A percentile compares a stretch with the other conserved stretches of the same genome.
Conservation (phyloP, 2,797 vertebrate species). For the Tenualosa thibaudeaui region DNA sequence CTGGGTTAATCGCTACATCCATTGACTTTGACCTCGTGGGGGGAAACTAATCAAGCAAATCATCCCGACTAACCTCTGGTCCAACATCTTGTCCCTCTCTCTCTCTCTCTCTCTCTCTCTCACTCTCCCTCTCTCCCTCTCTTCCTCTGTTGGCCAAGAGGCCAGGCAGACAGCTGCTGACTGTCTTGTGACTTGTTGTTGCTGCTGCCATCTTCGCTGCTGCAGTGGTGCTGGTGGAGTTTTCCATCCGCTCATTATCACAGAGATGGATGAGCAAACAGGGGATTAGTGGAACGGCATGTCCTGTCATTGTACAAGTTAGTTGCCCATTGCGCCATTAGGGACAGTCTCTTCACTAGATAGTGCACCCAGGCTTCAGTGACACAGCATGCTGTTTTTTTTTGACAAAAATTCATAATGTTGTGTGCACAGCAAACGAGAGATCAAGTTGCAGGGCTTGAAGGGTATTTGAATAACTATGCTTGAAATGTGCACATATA, state of each 20-base stretch:
- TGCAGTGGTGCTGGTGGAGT: background rate
- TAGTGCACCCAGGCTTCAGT: background rate
- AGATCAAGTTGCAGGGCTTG: background rate
- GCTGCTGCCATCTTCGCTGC: too few species aligned
- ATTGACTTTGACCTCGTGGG: constrained; percentile 45
- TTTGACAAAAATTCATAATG: background rate
- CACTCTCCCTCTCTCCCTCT: too few species aligned
- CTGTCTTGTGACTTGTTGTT: background rate
- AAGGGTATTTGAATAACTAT: background rate
- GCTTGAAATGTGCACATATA: background rate
- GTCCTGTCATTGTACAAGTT: background rate
- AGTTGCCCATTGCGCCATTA: background rate
- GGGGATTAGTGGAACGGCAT: constrained; percentile 16
- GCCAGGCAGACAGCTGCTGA: background rate
- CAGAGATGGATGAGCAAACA: constrained; percentile 14
- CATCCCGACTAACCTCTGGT: constrained; percentile 25
- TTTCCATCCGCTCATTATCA: constrained; percentile 15
- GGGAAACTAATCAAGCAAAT: constrained; percentile 26
- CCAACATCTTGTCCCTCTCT: constrained; percentile 18
- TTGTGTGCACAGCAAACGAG: background rate
- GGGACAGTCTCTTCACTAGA: background rate
- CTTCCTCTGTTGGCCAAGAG: too few species aligned
- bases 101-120: background rate
- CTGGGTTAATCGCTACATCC: constrained; percentile 31
- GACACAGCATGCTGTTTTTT: background rate